These are phyloP conservation scores for Polymixis flavicincta DNA, from an alignment of 2,888 invertebrate genomes.

Conservation along the genomic window DNA sequence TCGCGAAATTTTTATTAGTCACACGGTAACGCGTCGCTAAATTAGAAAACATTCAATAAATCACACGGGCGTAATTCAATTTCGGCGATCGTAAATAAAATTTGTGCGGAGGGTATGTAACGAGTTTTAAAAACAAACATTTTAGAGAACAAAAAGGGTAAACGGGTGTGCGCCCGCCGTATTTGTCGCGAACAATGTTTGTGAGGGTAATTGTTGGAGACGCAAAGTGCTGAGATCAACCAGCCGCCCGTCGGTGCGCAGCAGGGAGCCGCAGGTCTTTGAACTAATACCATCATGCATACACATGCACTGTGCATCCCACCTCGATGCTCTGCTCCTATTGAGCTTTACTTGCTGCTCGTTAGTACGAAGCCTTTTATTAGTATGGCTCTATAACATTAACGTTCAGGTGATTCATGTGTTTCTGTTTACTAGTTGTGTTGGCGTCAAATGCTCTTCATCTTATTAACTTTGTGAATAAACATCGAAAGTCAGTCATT, in stretches of 20 bases:
- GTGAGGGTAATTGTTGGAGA: constrained; percentile 86
- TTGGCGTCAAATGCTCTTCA: constrained; percentile 48
- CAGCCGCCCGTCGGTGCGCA: constrained; percentile 73
- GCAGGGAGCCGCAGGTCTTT: constrained; percentile 77
- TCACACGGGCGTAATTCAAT: constrained; percentile 82
- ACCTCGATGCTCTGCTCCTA: constrained; percentile 43
- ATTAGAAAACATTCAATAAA: constrained; percentile 87
- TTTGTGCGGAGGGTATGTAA: constrained; percentile 81
- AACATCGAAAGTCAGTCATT: constrained; percentile 19
- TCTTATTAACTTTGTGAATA: constrained; percentile 29
- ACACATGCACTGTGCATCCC: constrained; percentile 39
- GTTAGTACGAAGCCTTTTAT: constrained; percentile 59
- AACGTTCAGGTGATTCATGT: constrained; percentile 55
- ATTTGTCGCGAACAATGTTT: constrained; percentile 84
- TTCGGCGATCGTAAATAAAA: constrained; percentile 85
- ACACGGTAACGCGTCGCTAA: constrained; percentile 76
- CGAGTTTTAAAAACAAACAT: constrained; percentile 88
- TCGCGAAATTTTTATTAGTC: constrained; percentile 76
- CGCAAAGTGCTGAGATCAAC: constrained; percentile 85
- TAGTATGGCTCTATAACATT: constrained; percentile 57
- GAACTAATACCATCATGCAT: constrained; percentile 68
- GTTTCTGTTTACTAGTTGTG: constrained; percentile 45
- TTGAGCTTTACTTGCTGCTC: constrained; percentile 59
- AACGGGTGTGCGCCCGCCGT: constrained; percentile 80
- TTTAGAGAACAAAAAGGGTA: constrained; percentile 84